Conservation (phyloP, 2,797 vertebrate species). For the Helarctos malayanus region DNA sequence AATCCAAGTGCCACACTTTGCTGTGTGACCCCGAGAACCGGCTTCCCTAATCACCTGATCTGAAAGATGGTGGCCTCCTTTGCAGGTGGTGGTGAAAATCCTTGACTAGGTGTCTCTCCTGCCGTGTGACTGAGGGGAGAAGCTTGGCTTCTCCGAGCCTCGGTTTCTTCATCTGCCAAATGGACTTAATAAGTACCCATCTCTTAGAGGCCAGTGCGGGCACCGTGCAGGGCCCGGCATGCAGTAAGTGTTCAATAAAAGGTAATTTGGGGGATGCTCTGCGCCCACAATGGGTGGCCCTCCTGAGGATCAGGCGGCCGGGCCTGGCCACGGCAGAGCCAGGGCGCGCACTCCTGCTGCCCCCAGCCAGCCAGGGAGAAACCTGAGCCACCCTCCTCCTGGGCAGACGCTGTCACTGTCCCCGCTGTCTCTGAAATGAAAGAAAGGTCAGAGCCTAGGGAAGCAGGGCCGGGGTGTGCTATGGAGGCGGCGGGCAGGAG, state of each 20-base stretch:
- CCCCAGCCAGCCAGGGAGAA: constrained; percentile 71
- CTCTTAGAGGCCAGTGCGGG: not conserved
- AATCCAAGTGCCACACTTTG: no score
- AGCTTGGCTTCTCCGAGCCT: constrained; percentile 28
- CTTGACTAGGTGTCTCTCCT: not conserved
- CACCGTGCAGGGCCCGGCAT: not conserved
- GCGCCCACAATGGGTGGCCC: rapidly evolving
- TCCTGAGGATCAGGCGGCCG: not conserved
- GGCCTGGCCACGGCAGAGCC: not conserved
- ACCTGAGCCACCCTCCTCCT: constrained; percentile 76
- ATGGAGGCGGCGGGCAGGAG: not conserved
- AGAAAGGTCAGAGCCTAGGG: constrained; percentile 83
- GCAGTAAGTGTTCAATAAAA: constrained; percentile 67
- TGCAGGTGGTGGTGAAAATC: not conserved
- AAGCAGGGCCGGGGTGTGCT: not conserved
- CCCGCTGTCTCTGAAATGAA: constrained; percentile 71
- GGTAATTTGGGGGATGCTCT: not conserved
- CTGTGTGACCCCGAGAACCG: not conserved
- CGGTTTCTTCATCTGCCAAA: not conserved
- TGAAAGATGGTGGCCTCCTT: not conserved
- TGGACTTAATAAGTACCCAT: not conserved
- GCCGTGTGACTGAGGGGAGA: not conserved
- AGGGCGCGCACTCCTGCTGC: not conserved
- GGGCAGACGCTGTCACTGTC: constrained; percentile 21
- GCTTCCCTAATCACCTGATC: not conserved